Evolutionary conservation across 2,113 vertebrate genomes (phyloP).

Genomic region (Chaetops frenatus): DNA sequence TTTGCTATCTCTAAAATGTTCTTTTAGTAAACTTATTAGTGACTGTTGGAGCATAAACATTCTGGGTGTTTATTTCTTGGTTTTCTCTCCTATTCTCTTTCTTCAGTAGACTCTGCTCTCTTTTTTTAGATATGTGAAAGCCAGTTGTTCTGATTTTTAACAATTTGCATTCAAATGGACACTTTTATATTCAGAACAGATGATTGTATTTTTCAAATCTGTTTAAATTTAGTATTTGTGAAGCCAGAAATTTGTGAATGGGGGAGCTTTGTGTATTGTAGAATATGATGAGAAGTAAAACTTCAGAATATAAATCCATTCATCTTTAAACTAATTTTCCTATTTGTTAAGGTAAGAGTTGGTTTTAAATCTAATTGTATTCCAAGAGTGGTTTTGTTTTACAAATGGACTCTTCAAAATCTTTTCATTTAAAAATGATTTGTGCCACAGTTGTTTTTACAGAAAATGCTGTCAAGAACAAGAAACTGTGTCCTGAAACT

Average conservation of each 20-base stretch:
- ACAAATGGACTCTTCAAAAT: neutral
- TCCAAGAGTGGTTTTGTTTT: neutral
- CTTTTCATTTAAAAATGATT: neutral
- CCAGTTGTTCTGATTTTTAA: neutral
- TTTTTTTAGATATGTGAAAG: constrained; percentile 1
- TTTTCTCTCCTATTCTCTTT: neutral
- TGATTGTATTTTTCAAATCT: neutral
- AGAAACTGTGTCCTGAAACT: neutral
- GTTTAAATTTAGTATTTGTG: constrained; percentile 15
- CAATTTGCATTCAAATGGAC: constrained; percentile 27
- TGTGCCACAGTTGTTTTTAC: neutral
- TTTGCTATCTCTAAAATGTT: neutral
- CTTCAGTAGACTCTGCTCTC: neutral
- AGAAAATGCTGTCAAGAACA: neutral
- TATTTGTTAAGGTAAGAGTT: neutral
- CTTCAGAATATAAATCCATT: neutral
- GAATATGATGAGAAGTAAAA: neutral
- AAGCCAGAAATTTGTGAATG: neutral
- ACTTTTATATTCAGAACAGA: constrained; percentile 8
- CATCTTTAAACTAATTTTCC: neutral
- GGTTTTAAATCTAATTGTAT: neutral
- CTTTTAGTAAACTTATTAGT: constrained; percentile 6
- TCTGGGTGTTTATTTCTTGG: neutral
- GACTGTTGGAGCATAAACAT: neutral
- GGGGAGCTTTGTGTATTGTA: neutral